A percentile compares a stretch with the other conserved stretches of the same genome.
phyloP scores from a whole-genome alignment of 92 coral and sea anemone species.

The Umimayanthus chanpuru region DNA sequence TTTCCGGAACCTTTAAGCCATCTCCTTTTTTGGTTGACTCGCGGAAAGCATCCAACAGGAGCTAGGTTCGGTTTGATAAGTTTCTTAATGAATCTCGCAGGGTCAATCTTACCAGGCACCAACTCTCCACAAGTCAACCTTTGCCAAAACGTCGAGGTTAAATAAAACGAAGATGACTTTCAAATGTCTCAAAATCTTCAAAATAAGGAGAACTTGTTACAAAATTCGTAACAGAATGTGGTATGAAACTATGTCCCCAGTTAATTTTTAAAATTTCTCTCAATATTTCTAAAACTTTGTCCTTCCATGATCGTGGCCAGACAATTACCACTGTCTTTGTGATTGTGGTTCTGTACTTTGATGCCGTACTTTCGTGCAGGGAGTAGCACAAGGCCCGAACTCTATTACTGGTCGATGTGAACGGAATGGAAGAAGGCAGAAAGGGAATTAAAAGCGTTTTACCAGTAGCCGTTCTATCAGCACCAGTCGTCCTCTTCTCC shows the following conservation, averaged over 20 bases:
- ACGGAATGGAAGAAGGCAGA: constrained; percentile 10
- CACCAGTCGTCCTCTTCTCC: constrained; percentile 99
- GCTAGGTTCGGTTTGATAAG: background rate
- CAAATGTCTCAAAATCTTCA: constrained; percentile 3
- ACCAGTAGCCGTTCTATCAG: constrained; percentile 34
- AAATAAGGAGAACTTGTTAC: background rate
- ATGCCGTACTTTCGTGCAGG: background rate
- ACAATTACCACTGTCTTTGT: background rate
- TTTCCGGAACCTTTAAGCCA: constrained; percentile 7
- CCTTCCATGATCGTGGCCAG: background rate
- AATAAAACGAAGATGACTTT: constrained; percentile 13
- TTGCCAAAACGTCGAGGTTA: background rate
- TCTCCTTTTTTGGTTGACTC: background rate
- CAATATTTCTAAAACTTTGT: constrained; percentile 22
- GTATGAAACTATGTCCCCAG: background rate
- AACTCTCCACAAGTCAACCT: constrained; percentile 31
- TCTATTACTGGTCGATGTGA: constrained; percentile 6
- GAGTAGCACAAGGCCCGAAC: constrained; percentile 9
- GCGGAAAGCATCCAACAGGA: background rate
- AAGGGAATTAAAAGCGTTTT: constrained; percentile 22
- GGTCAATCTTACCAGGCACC: background rate
- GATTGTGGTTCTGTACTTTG: background rate
- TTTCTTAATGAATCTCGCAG: background rate
- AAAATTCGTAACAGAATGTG: constrained; percentile 22
- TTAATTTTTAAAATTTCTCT: constrained; percentile 15